These are phyloP conservation scores for Orius insidiosus DNA, from an alignment of 1,140 invertebrate genomes.

Conservation along the genomic window DNA sequence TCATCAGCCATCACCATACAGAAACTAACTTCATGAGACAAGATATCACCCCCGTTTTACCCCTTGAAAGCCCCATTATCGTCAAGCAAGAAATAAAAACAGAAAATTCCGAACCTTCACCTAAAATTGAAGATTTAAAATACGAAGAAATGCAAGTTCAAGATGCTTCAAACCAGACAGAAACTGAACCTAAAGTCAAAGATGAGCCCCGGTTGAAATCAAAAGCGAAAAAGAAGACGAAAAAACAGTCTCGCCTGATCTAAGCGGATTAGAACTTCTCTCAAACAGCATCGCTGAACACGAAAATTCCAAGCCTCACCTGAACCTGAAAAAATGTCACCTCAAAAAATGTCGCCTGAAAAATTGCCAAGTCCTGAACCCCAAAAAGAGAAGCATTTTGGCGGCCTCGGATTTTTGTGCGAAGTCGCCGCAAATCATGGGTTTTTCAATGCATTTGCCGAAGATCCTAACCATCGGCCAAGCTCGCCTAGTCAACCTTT, in stretches of 20 bases:
- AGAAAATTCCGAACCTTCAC: neutral
- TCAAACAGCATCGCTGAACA: slow-evolving; percentile 65
- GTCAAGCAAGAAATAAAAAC: slow-evolving; percentile 9
- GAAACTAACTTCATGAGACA: slow-evolving; percentile 13
- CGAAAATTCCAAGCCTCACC: slow-evolving; percentile 32
- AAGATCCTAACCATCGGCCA: slow-evolving; percentile 19
- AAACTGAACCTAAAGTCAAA: slow-evolving; percentile 30
- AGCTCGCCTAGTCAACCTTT: slow-evolving; percentile 1
- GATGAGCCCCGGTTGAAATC: slow-evolving; percentile 22
- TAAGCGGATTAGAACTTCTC: slow-evolving; percentile 60
- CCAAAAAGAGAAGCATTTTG: slow-evolving; percentile 24
- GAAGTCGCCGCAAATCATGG: slow-evolving; percentile 48
- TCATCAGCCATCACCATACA: slow-evolving; percentile 12
- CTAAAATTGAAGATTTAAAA: neutral
- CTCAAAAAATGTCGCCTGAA: neutral
- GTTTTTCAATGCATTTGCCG: slow-evolving; percentile 51
- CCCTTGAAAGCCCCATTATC: neutral
- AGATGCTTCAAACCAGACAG: slow-evolving; percentile 65
- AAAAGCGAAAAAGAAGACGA: slow-evolving; percentile 18
- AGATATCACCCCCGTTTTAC: slow-evolving; percentile 1
- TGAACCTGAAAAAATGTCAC: slow-evolving; percentile 14
- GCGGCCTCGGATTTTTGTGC: slow-evolving; percentile 61
- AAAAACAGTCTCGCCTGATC: slow-evolving; percentile 32
- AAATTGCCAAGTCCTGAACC: slow-evolving; percentile 13
- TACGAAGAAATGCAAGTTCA: slow-evolving; percentile 33